phyloP scores from a whole-genome alignment of 2,113 vertebrate genomes.

The Nestor notabilis region DNA sequence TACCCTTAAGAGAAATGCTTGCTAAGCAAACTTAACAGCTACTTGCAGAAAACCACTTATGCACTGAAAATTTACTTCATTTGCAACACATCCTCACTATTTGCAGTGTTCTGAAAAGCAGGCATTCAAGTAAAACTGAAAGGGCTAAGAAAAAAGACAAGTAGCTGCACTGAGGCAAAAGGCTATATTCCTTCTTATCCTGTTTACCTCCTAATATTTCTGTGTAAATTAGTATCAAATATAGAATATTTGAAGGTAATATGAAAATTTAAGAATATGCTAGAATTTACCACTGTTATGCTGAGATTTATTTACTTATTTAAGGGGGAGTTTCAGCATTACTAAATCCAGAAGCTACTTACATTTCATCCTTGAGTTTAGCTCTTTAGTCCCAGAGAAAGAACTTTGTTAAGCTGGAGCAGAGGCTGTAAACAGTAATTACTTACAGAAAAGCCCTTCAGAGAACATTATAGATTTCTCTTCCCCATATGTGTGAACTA shows the following conservation, averaged over 20 bases:
- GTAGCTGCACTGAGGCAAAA: not conserved
- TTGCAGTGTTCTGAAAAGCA: not conserved
- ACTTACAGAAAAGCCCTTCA: not conserved
- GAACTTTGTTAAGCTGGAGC: not conserved
- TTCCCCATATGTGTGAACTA: not conserved
- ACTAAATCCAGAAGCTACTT: not conserved
- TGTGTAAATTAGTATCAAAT: not conserved
- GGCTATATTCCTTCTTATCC: not conserved
- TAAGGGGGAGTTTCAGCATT: not conserved
- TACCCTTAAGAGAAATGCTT: not conserved
- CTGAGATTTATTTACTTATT: not conserved
- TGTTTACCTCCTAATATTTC: not conserved
- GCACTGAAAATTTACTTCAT: not conserved
- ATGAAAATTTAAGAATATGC: not conserved
- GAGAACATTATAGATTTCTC: not conserved
- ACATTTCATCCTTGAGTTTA: not conserved
- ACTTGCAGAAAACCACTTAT: not conserved
- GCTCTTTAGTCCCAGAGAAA: not conserved
- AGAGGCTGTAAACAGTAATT: not conserved
- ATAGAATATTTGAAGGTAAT: not conserved
- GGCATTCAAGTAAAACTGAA: not conserved
- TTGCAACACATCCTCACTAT: not conserved
- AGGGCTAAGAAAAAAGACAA: not conserved
- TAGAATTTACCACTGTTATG: not conserved
- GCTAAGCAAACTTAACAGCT: not conserved